Conservation (phyloP, 2,113 vertebrate species). For the Felis catus region F.catus_Fca126_mat1.0 CM031411.1:90977001-90977500, state of each 20-base stretch:
- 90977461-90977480: slow-evolving; percentile 38
- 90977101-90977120: slow-evolving; percentile 42
- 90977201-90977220: not conserved
- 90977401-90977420: slow-evolving; percentile 71
- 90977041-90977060: not conserved
- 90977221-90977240: slow-evolving; percentile 46
- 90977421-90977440: slow-evolving; percentile 47
- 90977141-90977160: not conserved
- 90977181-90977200: not conserved
- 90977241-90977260: slow-evolving; percentile 47
- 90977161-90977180: slow-evolving; percentile 45
- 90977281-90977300: slow-evolving; percentile 69
- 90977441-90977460: slow-evolving; percentile 43
- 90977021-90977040: slow-evolving; percentile 26
- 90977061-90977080: slow-evolving; percentile 23
- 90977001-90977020: slow-evolving; percentile 45
- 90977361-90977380: slow-evolving; percentile 83
- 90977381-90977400: slow-evolving; percentile 69
- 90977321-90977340: slow-evolving; percentile 65
- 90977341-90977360: slow-evolving; percentile 84
- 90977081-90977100: not conserved
- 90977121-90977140: slow-evolving; percentile 27
- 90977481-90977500: slow-evolving; percentile 20
- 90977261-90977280: slow-evolving; percentile 66
- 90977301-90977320: slow-evolving; percentile 74